Evolutionary conservation across 1,140 invertebrate species (phyloP).

Genomic region (Drosophila busckii): DNA sequence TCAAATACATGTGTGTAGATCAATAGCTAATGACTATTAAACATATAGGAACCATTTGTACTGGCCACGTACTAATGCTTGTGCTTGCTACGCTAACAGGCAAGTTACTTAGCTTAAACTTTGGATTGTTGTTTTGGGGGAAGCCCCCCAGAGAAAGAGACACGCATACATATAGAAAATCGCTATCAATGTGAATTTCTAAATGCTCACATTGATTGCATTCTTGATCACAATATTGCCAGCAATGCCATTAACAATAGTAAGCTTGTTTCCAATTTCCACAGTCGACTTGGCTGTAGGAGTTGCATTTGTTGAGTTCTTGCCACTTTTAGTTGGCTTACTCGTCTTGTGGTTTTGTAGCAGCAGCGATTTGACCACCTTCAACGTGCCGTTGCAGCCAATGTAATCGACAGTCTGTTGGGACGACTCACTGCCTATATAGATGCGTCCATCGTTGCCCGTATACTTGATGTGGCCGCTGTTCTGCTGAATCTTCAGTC

Average conservation of each 20-base stretch:
- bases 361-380: conserved; percentile 62
- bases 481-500: conserved; percentile 64
- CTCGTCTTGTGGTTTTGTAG: conserved; percentile 34
- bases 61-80: conserved; percentile 3
- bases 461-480: conserved; percentile 58
- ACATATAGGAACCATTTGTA: conserved; percentile 34
- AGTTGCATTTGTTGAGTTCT: conserved; percentile 2
- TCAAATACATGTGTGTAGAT: conserved; percentile 16
- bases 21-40: conserved; percentile 25
- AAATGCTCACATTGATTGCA: conserved; percentile 70
- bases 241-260: conserved; percentile 41
- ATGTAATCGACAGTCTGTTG: conserved; percentile 65
- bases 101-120: conserved; percentile 24
- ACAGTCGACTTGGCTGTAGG: conserved; percentile 7
- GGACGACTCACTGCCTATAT: conserved; percentile 57
- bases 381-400: conserved; percentile 68
- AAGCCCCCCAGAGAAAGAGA: too few relatives aligned
- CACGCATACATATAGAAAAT: too few relatives aligned
- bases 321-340: conserved; percentile 10
- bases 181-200: background rate
- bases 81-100: conserved; percentile 8
- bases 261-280: conserved; percentile 54
- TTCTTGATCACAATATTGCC: conserved; percentile 74
- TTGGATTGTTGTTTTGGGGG: conserved; percentile 8
- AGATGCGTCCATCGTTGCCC: conserved; percentile 71